Evolutionary conservation across 2,888 invertebrate genomes (phyloP), one percentile per base, ranked within the genome.

Genomic region (Nomada fabriciana): DNA sequence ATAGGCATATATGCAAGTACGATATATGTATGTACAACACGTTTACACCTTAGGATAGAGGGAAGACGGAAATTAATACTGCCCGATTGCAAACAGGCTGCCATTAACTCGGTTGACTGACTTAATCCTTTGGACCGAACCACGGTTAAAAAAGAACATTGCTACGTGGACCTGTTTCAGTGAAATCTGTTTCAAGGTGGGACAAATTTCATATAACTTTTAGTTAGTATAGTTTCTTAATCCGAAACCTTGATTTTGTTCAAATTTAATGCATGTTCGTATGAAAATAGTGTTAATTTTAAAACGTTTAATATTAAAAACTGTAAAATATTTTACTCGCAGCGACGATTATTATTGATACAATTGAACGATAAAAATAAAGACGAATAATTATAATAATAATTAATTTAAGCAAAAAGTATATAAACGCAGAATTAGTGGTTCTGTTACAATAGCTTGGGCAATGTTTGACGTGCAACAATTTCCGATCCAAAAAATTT

Each of bases 41-140:
- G 75, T 74, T 82, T 80, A 79, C 69, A 29, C 63, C 53, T 72
- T 74, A 60, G 69, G 69, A 57, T 72, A 57, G 76, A 60, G 76
- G 89, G 85, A 88, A 85, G 89, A 86, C 88, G 78, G 79, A 89
- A 88, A 88, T 85, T 83, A 89, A 90, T 88, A 88, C 89, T 88
- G 89, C 73, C 86, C 76, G 86, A 77, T 25, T 55, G 80, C 67
- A 59, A 63, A 67, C 72, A 43, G 73, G 42, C 42, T 73, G 43
- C 55, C 47, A 61, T 80, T 71, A 50, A 61, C 63, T 68, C 50
- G 7, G 71, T 73, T 67, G 50, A 43, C 67, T 50, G 47, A n/a
- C 29, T 67, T 43, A 80, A 60, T 80, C 52, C 67, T 23, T 80
- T 20, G 72, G 73, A 63, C 23, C 55, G 29, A 13, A 43, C 53